These are phyloP conservation scores for Anneissia japonica DNA, from an alignment of 35 echinoderm and acorn worm genomes.

Conservation along the genomic window DNA sequence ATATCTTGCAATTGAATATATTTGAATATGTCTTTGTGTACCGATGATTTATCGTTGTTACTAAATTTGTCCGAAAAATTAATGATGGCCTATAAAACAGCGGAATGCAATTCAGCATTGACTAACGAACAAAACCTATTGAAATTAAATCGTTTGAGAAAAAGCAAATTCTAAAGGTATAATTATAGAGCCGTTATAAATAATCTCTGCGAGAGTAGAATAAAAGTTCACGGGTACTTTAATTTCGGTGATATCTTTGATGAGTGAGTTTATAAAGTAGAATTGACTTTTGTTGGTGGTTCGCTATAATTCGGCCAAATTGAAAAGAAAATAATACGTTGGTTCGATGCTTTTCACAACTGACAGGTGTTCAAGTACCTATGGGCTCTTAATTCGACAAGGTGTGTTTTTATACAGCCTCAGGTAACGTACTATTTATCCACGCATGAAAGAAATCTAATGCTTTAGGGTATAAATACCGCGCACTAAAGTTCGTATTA, in stretches of 20 bases:
- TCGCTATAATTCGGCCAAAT: conserved; percentile 1
- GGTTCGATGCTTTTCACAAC: not conserved
- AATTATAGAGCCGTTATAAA: no score
- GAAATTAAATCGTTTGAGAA: not conserved
- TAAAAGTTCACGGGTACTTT: not conserved
- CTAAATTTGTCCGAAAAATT: not conserved
- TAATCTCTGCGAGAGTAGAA: not conserved
- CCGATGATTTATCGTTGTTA: not conserved
- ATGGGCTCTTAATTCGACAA: not conserved
- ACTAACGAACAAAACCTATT: not conserved
- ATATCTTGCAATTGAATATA: not conserved
- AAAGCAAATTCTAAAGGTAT: not conserved
- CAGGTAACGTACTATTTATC: not conserved
- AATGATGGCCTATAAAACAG: not conserved
- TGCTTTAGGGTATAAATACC: not conserved
- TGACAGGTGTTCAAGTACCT: not conserved
- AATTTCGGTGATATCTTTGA: not conserved
- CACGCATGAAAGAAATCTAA: not conserved
- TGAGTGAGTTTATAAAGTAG: not conserved
- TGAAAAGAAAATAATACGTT: not conserved
- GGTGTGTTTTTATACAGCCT: not conserved
- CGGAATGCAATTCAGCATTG: not conserved
- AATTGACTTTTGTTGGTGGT: not conserved
- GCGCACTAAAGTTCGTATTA: not conserved
- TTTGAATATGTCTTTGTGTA: not conserved